phyloP scores from a whole-genome alignment of 2,797 vertebrate genomes.

The Momotus momota region DNA sequence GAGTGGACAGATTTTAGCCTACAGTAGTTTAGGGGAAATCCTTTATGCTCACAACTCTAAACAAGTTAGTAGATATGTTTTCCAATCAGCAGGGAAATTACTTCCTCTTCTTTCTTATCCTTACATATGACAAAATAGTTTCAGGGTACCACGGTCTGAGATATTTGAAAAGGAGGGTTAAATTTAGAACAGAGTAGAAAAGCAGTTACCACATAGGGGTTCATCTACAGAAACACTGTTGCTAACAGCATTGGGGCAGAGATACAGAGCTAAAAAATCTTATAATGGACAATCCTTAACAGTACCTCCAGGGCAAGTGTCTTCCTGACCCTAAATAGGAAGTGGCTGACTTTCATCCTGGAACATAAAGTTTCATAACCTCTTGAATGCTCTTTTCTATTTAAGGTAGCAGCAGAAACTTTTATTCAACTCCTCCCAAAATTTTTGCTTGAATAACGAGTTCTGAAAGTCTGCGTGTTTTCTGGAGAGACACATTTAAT shows the following conservation, averaged over 20 bases:
- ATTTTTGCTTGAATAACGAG: slow-evolving; percentile 4
- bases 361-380: slow-evolving; percentile 23
- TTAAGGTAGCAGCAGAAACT: neutral
- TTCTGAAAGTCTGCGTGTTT: neutral
- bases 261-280: neutral
- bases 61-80: neutral
- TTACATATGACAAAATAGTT: neutral
- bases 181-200: neutral
- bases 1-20: neutral
- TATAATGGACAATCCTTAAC: neutral
- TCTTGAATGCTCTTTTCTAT: slow-evolving; percentile 3
- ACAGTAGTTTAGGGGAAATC: neutral
- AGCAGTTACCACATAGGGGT: neutral
- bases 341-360: slow-evolving; percentile 15
- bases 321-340: slow-evolving; percentile 18
- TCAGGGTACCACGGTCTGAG: neutral
- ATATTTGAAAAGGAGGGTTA: neutral
- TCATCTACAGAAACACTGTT: neutral
- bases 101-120: neutral
- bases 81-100: neutral
- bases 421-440: neutral
- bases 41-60: neutral
- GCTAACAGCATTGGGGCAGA: neutral
- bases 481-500: neutral
- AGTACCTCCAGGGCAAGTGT: neutral